Percentiles rank a stretch among this genome's conserved stretches.
phyloP scores from a whole-genome alignment of 1,140 invertebrate species.

The Bombus sibiricus region DNA sequence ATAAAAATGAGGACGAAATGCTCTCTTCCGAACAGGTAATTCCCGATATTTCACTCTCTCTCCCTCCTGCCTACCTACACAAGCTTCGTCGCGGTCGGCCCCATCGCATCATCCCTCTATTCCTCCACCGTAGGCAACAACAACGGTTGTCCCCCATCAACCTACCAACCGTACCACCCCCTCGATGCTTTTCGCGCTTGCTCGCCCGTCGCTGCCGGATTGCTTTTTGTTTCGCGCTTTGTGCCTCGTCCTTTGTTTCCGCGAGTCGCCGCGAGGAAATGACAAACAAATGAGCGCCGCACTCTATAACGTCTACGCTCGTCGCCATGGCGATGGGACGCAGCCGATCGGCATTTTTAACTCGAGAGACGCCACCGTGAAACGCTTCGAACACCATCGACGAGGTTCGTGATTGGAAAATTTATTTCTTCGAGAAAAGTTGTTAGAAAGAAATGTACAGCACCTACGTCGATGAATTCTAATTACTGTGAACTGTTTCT shows the following conservation, averaged over 20 bases:
- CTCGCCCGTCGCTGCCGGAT: slow-evolving; percentile 58
- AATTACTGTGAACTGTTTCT: no score
- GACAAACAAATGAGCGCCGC: slow-evolving; percentile 70
- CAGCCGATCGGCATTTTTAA: slow-evolving; percentile 64
- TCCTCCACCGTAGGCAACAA: slow-evolving; percentile 41
- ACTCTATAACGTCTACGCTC: slow-evolving; percentile 55
- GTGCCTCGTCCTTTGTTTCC: slow-evolving; percentile 70
- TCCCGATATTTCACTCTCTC: slow-evolving; percentile 60
- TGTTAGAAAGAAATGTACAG: no score
- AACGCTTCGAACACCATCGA: neutral
- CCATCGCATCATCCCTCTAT: slow-evolving; percentile 40
- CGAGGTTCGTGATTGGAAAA: neutral
- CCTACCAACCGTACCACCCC: slow-evolving; percentile 17
- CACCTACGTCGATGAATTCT: no score
- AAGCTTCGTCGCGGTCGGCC: slow-evolving; percentile 5
- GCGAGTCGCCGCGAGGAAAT: slow-evolving; percentile 70
- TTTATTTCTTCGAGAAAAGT: neutral
- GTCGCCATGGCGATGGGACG: slow-evolving; percentile 66
- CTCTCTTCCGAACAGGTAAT: slow-evolving; percentile 71
- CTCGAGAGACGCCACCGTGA: slow-evolving; percentile 4
- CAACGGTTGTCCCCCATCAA: slow-evolving; percentile 49
- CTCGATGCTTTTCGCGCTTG: slow-evolving; percentile 43
- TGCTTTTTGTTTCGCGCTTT: slow-evolving; percentile 68
- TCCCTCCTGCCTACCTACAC: slow-evolving; percentile 1
- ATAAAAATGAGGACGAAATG: slow-evolving; percentile 70